phyloP scores from a whole-genome alignment of 2,113 vertebrate species.

The Machaerirhynchus nigripectus region DNA sequence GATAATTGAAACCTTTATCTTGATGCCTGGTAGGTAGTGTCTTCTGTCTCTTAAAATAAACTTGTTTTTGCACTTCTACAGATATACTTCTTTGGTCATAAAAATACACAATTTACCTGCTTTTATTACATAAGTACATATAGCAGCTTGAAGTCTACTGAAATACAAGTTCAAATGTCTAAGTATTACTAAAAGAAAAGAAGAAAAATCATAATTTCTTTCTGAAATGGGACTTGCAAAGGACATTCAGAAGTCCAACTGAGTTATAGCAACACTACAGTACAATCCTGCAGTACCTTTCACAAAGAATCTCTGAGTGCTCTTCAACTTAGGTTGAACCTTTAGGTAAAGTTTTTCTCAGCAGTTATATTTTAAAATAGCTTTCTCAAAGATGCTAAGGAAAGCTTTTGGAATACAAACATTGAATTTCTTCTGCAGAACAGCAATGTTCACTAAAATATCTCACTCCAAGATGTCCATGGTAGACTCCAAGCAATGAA shows the following conservation, averaged over 20 bases:
- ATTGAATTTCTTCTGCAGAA: neutral
- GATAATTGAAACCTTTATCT: neutral
- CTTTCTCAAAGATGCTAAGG: neutral
- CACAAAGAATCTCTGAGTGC: neutral
- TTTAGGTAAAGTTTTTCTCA: neutral
- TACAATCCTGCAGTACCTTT: neutral
- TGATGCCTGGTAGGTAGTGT: neutral
- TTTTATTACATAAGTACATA: neutral
- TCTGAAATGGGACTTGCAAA: neutral
- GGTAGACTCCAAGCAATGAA: neutral
- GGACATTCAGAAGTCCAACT: neutral
- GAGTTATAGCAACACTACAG: neutral
- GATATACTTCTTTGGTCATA: neutral
- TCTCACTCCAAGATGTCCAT: neutral
- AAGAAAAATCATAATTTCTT: neutral
- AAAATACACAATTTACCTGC: neutral
- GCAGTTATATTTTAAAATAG: neutral
- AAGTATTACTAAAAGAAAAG: neutral
- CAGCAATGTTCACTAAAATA: neutral
- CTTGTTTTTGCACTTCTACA: neutral
- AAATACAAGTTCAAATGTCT: neutral
- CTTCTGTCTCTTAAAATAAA: neutral
- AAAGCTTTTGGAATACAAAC: neutral
- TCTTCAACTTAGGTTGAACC: neutral
- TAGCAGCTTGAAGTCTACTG: neutral